A percentile compares a stretch with the other conserved stretches of the same genome.
Evolutionary conservation across 2,113 vertebrate genomes (phyloP).

Genomic region (Smithornis capensis): DNA sequence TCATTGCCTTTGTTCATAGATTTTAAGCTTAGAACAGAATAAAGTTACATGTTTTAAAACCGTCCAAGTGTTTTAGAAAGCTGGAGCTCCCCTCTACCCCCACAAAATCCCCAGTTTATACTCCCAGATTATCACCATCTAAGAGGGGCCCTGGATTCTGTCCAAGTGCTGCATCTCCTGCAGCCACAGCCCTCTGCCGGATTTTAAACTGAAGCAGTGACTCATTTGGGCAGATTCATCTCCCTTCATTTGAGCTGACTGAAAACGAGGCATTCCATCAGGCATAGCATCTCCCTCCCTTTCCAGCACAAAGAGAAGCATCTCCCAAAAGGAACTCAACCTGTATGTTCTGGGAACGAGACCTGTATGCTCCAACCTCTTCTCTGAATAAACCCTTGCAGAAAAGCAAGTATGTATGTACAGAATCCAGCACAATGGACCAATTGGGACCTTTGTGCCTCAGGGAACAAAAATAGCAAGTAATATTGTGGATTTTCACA

Average conservation of each 20-base stretch:
- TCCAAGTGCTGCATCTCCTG: background rate
- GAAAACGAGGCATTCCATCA: background rate
- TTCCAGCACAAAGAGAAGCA: background rate
- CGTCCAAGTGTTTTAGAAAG: background rate
- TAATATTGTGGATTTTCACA: background rate
- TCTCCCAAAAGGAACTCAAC: background rate
- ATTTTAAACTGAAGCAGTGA: background rate
- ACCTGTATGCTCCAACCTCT: background rate
- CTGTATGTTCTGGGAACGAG: background rate
- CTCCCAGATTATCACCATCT: background rate
- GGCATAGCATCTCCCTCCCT: background rate
- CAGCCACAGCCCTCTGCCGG: background rate
- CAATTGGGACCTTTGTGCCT: background rate
- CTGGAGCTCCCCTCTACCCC: background rate
- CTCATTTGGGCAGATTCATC: background rate
- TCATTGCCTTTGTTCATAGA: background rate
- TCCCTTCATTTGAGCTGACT: background rate
- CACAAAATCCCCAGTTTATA: background rate
- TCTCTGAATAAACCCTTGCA: background rate
- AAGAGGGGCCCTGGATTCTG: background rate
- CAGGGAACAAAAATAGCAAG: background rate
- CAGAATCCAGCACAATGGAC: background rate
- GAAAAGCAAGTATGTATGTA: background rate
- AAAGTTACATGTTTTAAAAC: background rate
- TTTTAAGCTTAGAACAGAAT: background rate